Evolutionary conservation across 1,140 invertebrate species (phyloP).

Genomic region (Physella acuta): DNA sequence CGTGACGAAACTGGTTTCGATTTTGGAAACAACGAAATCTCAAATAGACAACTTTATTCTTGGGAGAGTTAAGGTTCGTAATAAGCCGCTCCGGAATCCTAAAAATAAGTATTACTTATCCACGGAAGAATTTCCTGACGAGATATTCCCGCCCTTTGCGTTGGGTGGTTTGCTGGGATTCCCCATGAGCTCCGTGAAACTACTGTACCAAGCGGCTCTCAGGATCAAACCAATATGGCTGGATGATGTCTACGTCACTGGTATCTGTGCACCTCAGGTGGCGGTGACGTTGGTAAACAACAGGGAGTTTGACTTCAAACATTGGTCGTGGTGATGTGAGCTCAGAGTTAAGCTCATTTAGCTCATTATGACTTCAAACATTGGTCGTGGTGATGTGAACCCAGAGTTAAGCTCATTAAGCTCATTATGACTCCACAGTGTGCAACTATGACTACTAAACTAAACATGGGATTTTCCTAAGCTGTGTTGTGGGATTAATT

Average conservation of each 20-base stretch:
- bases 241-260: slow-evolving; percentile 59
- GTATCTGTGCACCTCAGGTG: slow-evolving; percentile 30
- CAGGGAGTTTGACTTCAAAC: background rate
- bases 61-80: slow-evolving; percentile 26
- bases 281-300: background rate
- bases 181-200: slow-evolving; percentile 41
- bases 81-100: slow-evolving; percentile 35
- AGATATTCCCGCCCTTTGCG: slow-evolving; percentile 48
- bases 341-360: too few relatives aligned
- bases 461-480: too few relatives aligned
- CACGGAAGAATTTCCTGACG: slow-evolving; percentile 46
- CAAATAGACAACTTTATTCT: slow-evolving; percentile 28
- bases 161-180: slow-evolving; percentile 52
- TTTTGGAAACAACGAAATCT: background rate
- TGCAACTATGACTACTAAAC: too few relatives aligned
- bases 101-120: slow-evolving; percentile 57
- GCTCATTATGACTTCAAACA: too few relatives aligned
- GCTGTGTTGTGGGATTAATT: too few relatives aligned
- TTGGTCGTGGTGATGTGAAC: too few relatives aligned
- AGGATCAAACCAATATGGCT: slow-evolving; percentile 44
- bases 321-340: too few relatives aligned
- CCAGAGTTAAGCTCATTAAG: too few relatives aligned
- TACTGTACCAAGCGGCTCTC: slow-evolving; percentile 45
- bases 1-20: slow-evolving; percentile 27
- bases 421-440: too few relatives aligned